Evolutionary conservation across 2,797 vertebrate genomes (phyloP).

Genomic region (Arctocebus calabarensis): DNA sequence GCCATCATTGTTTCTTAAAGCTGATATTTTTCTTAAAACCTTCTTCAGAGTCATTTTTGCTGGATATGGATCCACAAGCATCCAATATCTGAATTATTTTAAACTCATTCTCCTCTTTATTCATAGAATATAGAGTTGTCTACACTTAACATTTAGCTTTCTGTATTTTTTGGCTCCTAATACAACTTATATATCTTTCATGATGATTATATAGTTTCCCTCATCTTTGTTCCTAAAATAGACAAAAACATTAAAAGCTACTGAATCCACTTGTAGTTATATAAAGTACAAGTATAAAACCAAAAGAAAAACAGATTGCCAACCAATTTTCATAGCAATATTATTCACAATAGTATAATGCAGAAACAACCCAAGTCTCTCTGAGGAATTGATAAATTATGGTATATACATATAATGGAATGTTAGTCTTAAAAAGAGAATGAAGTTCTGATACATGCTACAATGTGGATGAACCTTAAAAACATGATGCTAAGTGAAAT

Average conservation of each 20-base stretch:
- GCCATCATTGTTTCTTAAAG: slow-evolving; percentile 1
- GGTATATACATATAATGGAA: neutral
- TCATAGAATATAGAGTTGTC: slow-evolving; percentile 25
- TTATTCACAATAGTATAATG: slow-evolving; percentile 38
- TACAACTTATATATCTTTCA: neutral
- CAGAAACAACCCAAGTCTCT: neutral
- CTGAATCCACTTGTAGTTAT: slow-evolving; percentile 12
- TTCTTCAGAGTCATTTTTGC: slow-evolving; percentile 48
- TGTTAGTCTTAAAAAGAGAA: slow-evolving; percentile 5
- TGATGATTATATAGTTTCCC: slow-evolving; percentile 30
- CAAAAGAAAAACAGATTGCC: neutral
- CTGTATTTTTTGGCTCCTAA: neutral
- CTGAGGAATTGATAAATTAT: neutral
- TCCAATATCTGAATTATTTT: slow-evolving; percentile 6
- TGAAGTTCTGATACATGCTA: slow-evolving; percentile 39
- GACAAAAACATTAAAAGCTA: slow-evolving; percentile 46
- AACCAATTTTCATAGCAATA: neutral
- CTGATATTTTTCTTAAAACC: neutral
- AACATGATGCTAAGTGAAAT: slow-evolving; percentile 47
- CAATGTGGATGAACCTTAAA: neutral
- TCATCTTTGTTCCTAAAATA: slow-evolving; percentile 30
- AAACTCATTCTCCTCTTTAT: slow-evolving; percentile 54
- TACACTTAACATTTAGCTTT: slow-evolving; percentile 24
- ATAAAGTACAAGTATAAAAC: too few relatives aligned
- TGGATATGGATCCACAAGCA: neutral